A percentile compares a stretch with the other conserved stretches of the same genome.
These are phyloP conservation scores for Amblyornis subalaris DNA, from an alignment of 2,113 vertebrate species.

Conservation along the genomic window DNA sequence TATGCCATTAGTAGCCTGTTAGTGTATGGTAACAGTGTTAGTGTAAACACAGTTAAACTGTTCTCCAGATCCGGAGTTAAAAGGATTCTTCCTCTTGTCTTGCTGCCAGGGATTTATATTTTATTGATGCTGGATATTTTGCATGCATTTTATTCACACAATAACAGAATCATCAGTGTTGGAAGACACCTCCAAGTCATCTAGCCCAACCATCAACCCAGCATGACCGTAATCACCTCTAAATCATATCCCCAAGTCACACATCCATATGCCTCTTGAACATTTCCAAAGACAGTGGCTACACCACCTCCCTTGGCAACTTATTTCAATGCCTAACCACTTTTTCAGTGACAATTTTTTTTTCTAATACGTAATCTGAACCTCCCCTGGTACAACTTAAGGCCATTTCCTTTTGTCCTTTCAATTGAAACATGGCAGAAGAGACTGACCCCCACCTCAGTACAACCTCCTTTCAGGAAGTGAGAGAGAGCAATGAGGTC, in stretches of 20 bases:
- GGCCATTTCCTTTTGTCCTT: background rate
- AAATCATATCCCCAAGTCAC: background rate
- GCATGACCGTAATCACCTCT: background rate
- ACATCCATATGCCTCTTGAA: background rate
- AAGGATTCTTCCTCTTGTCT: background rate
- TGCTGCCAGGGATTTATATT: background rate
- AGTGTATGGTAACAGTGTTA: background rate
- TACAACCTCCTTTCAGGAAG: background rate
- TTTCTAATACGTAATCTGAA: background rate
- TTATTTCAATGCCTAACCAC: background rate
- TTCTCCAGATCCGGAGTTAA: background rate
- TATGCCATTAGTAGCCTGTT: background rate
- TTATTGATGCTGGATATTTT: background rate
- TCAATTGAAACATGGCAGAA: background rate
- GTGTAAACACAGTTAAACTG: background rate
- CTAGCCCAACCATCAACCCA: background rate
- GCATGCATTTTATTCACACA: background rate
- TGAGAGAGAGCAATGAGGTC: background rate
- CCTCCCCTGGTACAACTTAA: background rate
- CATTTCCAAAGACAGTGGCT: background rate
- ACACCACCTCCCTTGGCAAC: background rate
- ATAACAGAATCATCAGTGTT: background rate
- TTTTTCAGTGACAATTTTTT: background rate
- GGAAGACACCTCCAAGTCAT: background rate
- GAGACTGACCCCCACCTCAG: background rate